Evolutionary conservation across 2,888 invertebrate species (phyloP), one percentile per base, ranked within the genome.

Genomic region (Steinernema carpocapsae): DNA sequence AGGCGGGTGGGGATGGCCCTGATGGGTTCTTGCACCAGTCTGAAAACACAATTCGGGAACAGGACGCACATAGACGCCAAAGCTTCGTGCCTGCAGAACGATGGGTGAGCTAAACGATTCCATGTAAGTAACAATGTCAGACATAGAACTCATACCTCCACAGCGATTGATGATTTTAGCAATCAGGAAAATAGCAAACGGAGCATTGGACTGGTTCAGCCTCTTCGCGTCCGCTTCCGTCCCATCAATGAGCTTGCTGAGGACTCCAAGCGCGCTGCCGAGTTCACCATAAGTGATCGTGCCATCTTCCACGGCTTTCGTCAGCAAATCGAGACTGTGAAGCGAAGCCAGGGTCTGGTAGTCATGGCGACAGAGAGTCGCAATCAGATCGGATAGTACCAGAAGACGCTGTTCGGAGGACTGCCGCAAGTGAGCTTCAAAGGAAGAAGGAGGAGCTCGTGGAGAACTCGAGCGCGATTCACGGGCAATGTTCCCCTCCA

Each of bases 81-180:
- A 3, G 56, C 26, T 4, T 56, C 26, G 6, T 56, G 22, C 17
- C 17, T 22, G 6, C 56, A 24, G 6, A 56, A 22, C 4, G 22
- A 7, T 19, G 3, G 26, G 56, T 56, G 24, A 56, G 4, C 56
- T 56, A 17, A 6, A 56, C 22, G 2, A 26, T 26, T 6, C 17
- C 17, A 48, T 10, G 48, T n/a, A 19, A 17, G 17, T 6, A n/a
- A 10, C 19, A 48, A 43, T 43, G 43, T n/a, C n/a, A n/a, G n/a
- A n/a, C n/a, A n/a, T n/a, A n/a, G n/a, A 43, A 14, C 7, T 14
- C 10, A 43, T 56, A 56, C 56, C 56, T 56, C 56, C 56, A 56
- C 3, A 26, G 6, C 22, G 56, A 26, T 56, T 56, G 17, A 56
- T 56, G 6, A 56, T 26, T 7, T 26, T 14, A 7, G 26, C 26